Percentiles rank a stretch among this genome's conserved stretches.
phyloP scores from a whole-genome alignment of 2,888 invertebrate genomes.

The Empis livida region DNA sequence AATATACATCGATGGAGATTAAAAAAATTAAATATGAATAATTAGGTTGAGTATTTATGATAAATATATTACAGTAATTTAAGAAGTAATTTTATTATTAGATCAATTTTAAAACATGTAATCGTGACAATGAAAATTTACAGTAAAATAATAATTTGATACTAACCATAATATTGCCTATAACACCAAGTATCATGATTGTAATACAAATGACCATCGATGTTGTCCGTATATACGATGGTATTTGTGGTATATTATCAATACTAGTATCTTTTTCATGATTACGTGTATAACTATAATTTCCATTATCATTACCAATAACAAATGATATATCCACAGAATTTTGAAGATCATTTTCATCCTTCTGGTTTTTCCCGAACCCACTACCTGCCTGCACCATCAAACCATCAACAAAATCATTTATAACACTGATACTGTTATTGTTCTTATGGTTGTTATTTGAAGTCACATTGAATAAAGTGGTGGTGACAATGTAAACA shows the following conservation, averaged over 20 bases:
- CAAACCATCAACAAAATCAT: neutral
- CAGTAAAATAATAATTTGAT: neutral
- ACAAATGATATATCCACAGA: neutral
- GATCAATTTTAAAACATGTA: neutral
- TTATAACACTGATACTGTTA: neutral
- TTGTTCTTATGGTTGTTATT: neutral
- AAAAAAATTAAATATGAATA: too few relatives aligned
- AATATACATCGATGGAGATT: too few relatives aligned
- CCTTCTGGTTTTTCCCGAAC: too few relatives aligned
- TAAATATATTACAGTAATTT: too few relatives aligned
- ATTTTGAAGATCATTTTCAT: neutral
- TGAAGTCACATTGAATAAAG: constrained; percentile 13
- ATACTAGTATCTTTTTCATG: constrained; percentile 6
- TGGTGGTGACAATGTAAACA: constrained; percentile 13
- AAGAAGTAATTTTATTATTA: neutral
- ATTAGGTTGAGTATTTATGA: too few relatives aligned
- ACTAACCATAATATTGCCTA: constrained; percentile 76
- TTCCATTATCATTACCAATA: neutral
- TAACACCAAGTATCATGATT: constrained; percentile 79
- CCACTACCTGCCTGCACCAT: too few relatives aligned
- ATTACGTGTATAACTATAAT: constrained; percentile 7
- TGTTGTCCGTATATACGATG: constrained; percentile 73
- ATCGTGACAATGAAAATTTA: neutral
- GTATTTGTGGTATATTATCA: constrained; percentile 44
- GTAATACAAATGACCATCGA: constrained; percentile 80